Base-by-base conservation (phyloP, 2,888 invertebrate species). In the Xestia c-nigrum region DNA sequence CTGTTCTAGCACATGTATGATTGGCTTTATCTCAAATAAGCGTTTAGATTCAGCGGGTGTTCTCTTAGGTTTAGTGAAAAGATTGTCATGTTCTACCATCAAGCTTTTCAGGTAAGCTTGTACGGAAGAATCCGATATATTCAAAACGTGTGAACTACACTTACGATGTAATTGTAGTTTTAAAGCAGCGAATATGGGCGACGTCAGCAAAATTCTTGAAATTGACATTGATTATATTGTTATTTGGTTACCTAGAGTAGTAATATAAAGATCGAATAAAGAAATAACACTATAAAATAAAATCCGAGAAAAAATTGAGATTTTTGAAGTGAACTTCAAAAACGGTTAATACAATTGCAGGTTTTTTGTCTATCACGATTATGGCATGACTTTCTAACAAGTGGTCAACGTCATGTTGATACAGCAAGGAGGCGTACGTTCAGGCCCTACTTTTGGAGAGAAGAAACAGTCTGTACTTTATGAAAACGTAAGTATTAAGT, bases 1-100 rank as follows among this genome's bases (percentile, higher is more conserved):
- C 87, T 97, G 95, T 71, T 97, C 96, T 10, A 98, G 91, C 16
- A 97, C 95, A 76, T 91, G 93, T 0, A 98, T 97, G 16, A 98
- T 94, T 3, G 97, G 97, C 89, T 97, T 97, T 85, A 97, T 94
- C 90, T 97, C 95, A 74, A 90, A 88, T 10, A 96, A 89, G 1
- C 96, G 92, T 80, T 91, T 92, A 1, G 88, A 84, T 84, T 95
- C 95, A 57, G 93, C 92, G 3, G 83, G 14, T 40, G 89, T 92
- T 66, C 93, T 89, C 14, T 92, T 91, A 64, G 87, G 74, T 92
- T 89, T 94, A 0, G 93, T 91, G 4, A 94, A 92, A 43, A 97
- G 91, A 21, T 94, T 92, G 80, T 97, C 97, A 87, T 97, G 97
- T 91, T 97, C 97, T 52, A 95, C 82, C 66, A 97, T 95, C 52